These are phyloP conservation scores for Drosophila melanica DNA, from an alignment of 1,140 invertebrate genomes.

Conservation along the genomic window DNA sequence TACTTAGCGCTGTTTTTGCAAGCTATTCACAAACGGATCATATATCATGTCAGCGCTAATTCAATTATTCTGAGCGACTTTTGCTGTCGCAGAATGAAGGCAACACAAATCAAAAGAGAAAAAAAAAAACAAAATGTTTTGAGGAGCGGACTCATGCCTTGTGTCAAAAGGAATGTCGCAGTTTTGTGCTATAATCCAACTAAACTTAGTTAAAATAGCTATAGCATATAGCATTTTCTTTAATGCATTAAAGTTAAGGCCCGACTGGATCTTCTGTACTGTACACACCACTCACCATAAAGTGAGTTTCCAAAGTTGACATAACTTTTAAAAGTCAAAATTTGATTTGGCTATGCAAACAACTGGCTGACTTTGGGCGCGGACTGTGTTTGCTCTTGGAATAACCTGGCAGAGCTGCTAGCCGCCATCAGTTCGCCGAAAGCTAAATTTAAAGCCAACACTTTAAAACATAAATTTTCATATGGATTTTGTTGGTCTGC, in stretches of 20 bases:
- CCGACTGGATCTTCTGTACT: slow-evolving; percentile 8
- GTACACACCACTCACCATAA: not conserved
- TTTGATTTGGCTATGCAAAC: slow-evolving; percentile 26
- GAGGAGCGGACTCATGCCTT: not conserved
- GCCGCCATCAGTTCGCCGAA: slow-evolving; percentile 4
- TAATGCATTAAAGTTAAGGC: slow-evolving; percentile 18
- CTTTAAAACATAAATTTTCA: slow-evolving; percentile 41
- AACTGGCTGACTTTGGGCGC: slow-evolving; percentile 21
- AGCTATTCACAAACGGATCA: slow-evolving; percentile 34
- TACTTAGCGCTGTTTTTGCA: slow-evolving; percentile 1
- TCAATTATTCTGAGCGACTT: slow-evolving; percentile 66
- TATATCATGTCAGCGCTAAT: slow-evolving; percentile 61
- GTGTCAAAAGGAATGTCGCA: slow-evolving; percentile 12
- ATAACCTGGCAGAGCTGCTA: slow-evolving; percentile 14
- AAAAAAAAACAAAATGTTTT: not conserved
- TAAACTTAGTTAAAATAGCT: not conserved
- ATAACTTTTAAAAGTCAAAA: slow-evolving; percentile 29
- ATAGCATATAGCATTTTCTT: not conserved
- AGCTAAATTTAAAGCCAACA: slow-evolving; percentile 12
- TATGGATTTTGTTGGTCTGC: slow-evolving; percentile 49
- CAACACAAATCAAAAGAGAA: slow-evolving; percentile 44
- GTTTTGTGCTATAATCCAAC: not conserved
- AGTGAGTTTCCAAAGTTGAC: slow-evolving; percentile 8
- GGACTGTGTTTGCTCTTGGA: slow-evolving; percentile 29
- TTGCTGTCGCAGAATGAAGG: slow-evolving; percentile 32